phyloP scores from a whole-genome alignment of 2,113 vertebrate species.

The Strix aluco region DNA sequence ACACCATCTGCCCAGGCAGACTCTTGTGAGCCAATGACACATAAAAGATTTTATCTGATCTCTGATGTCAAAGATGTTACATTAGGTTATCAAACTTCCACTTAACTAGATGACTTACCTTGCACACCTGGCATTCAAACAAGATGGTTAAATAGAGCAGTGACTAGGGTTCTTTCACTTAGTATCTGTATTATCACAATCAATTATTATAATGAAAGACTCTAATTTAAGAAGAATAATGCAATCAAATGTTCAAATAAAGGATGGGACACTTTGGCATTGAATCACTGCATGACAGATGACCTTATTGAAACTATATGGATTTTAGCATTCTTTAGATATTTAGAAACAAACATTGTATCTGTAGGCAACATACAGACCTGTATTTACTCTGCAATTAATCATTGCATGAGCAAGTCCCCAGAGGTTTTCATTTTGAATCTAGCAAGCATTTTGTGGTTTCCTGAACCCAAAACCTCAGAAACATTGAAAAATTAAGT shows the following conservation, averaged over 20 bases:
- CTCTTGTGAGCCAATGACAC: slow-evolving; percentile 58
- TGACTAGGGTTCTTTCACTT: background rate
- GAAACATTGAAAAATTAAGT: background rate
- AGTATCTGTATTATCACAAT: background rate
- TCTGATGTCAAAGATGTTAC: slow-evolving; percentile 62
- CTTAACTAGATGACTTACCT: slow-evolving; percentile 45
- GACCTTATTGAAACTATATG: background rate
- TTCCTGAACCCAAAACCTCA: background rate
- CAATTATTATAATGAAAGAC: background rate
- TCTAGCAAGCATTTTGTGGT: background rate
- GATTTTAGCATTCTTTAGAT: background rate
- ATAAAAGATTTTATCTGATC: slow-evolving; percentile 62
- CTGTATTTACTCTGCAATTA: background rate
- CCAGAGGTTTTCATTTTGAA: background rate
- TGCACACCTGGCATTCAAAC: slow-evolving; percentile 7
- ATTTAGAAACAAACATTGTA: background rate
- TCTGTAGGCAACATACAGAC: background rate
- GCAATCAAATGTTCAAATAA: background rate
- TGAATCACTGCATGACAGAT: background rate
- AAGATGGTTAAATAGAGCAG: background rate
- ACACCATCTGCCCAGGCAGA: slow-evolving; percentile 70
- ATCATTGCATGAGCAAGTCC: background rate
- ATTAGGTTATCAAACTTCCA: slow-evolving; percentile 62
- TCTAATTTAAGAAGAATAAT: background rate
- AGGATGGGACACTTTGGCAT: background rate